A percentile compares a stretch with the other conserved stretches of the same genome.
Conservation (phyloP, 1,140 invertebrate genomes). For the Drosophila quadrilineata region DNA sequence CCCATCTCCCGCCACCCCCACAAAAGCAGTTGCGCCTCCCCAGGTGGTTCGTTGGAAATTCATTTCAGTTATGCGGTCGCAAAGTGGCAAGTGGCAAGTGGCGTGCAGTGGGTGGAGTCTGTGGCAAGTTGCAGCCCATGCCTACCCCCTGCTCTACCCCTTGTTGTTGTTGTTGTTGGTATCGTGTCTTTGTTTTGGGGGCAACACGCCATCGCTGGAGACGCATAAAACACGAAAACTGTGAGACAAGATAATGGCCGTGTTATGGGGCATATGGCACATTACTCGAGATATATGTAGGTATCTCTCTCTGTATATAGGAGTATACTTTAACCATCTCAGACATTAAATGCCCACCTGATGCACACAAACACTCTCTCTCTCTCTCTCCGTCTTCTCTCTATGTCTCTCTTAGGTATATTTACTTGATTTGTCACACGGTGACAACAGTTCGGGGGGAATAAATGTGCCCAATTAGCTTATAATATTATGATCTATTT, state of each 20-base stretch:
- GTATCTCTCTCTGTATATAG: too few species aligned
- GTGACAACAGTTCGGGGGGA: neutral
- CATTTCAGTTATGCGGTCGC: slow-evolving; percentile 1
- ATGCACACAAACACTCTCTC: too few species aligned
- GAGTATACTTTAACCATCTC: too few species aligned
- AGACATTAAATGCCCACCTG: slow-evolving; percentile 34
- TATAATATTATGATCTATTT: too few species aligned
- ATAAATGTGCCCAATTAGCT: too few species aligned
- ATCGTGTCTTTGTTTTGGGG: neutral
- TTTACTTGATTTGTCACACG: slow-evolving; percentile 19
- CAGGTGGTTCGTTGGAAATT: slow-evolving; percentile 10
- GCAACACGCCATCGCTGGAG: slow-evolving; percentile 34
- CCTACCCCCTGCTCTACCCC: neutral
- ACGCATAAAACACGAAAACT: slow-evolving; percentile 52
- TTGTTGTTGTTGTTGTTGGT: slow-evolving; percentile 17
- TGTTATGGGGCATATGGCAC: slow-evolving; percentile 64
- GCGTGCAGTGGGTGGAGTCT: neutral
- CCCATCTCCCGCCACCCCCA: too few species aligned
- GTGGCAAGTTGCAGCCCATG: neutral
- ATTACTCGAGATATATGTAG: slow-evolving; percentile 29
- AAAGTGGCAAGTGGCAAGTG: too few species aligned
- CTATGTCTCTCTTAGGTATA: too few species aligned
- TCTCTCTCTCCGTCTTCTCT: too few species aligned
- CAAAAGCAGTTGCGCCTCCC: too few species aligned
- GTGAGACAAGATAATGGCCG: slow-evolving; percentile 64